These are phyloP conservation scores for Penaeus indicus DNA, from an alignment of 1,140 invertebrate species.

Conservation along the genomic window DNA sequence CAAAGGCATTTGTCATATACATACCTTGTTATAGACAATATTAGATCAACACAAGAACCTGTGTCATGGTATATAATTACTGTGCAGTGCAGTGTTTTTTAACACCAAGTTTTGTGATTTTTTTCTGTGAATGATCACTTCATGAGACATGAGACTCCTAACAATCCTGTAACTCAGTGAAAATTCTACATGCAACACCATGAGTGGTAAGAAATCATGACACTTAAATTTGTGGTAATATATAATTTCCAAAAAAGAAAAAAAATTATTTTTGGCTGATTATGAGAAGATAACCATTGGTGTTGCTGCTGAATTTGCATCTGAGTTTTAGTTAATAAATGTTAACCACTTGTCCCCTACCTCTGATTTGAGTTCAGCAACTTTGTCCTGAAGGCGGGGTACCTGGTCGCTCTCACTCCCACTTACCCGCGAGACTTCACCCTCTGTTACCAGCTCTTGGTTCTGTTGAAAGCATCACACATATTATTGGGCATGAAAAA, in stretches of 20 bases:
- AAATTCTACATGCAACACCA: no score
- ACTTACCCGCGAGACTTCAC: conserved; percentile 82
- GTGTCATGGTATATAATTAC: neutral
- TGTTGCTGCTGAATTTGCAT: neutral
- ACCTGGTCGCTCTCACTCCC: conserved; percentile 84
- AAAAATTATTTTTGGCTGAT: no score
- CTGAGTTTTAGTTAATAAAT: neutral
- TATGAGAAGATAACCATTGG: neutral
- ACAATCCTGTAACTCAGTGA: no score
- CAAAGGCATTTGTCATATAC: no score
- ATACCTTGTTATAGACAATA: neutral
- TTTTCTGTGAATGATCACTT: no score
- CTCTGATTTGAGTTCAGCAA: conserved; percentile 92
- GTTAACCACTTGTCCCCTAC: conserved; percentile 73
- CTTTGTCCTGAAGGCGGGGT: conserved; percentile 89
- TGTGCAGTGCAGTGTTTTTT: conserved; percentile 5
- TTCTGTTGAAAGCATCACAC: conserved; percentile 75
- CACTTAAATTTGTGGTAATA: no score
- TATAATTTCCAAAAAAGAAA: no score
- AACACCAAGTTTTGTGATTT: neutral
- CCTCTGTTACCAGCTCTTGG: conserved; percentile 91
- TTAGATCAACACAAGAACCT: conserved; percentile 17
- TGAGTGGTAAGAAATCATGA: no score
- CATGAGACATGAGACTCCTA: no score
- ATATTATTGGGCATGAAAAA: no score